Percentiles rank a stretch among this genome's conserved stretches.
These are phyloP conservation scores for Aleiodes sp. DNA, from an alignment of 1,140 invertebrate species.

Conservation along the genomic window DNA sequence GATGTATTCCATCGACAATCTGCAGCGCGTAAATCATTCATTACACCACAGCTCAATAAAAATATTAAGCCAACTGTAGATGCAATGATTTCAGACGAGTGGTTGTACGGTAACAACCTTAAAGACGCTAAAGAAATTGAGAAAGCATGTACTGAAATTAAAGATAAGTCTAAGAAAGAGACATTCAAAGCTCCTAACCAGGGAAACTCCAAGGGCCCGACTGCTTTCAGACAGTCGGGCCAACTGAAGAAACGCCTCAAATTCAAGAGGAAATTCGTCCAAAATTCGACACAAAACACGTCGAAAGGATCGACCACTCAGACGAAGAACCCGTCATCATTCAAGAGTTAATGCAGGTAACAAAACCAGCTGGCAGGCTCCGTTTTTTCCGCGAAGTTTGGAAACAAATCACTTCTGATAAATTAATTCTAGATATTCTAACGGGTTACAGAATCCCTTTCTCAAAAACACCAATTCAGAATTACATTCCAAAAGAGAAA, in stretches of 20 bases:
- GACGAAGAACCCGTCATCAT: slow-evolving; percentile 25
- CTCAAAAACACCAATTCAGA: slow-evolving; percentile 24
- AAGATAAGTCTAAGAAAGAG: slow-evolving; percentile 21
- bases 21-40: slow-evolving; percentile 29
- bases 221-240: slow-evolving; percentile 19
- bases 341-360: slow-evolving; percentile 31
- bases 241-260: neutral
- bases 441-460: slow-evolving; percentile 35
- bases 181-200: neutral
- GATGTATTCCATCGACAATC: slow-evolving; percentile 42
- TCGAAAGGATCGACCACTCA: neutral
- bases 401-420: slow-evolving; percentile 32
- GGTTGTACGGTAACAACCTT: slow-evolving; percentile 41
- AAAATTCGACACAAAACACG: neutral
- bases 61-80: slow-evolving; percentile 43
- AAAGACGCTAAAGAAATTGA: slow-evolving; percentile 33
- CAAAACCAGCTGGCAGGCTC: slow-evolving; percentile 20
- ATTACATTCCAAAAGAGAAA: slow-evolving; percentile 29
- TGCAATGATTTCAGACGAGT: slow-evolving; percentile 40
- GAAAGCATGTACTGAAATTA: slow-evolving; percentile 31
- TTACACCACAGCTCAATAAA: slow-evolving; percentile 32
- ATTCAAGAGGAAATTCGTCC: slow-evolving; percentile 6
- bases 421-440: slow-evolving; percentile 31
- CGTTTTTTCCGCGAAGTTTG: slow-evolving; percentile 19
- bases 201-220: slow-evolving; percentile 34